A percentile compares a stretch with the other conserved stretches of the same genome.
These are phyloP conservation scores for Hermodice carunculata DNA, from an alignment of 2,888 invertebrate species.

Conservation along the genomic window DNA sequence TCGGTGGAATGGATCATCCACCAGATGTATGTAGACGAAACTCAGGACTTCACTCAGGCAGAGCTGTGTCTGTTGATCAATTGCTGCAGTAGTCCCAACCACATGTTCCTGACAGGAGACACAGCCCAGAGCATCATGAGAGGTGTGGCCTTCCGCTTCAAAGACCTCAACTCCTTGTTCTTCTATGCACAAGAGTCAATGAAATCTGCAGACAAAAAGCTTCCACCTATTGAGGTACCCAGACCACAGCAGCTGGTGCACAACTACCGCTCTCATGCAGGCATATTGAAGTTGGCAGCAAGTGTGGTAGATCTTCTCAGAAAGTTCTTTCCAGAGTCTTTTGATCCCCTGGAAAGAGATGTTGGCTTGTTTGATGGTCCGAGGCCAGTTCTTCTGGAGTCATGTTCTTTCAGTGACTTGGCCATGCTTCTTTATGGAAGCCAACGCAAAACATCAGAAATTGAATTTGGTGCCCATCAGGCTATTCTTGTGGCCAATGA, in stretches of 20 bases:
- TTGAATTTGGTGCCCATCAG: constrained; percentile 66
- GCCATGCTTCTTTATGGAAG: constrained; percentile 51
- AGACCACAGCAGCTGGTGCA: constrained; percentile 32
- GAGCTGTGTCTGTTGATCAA: constrained; percentile 57
- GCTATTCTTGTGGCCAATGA: constrained; percentile 62
- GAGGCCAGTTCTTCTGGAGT: constrained; percentile 56
- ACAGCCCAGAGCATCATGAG: constrained; percentile 64
- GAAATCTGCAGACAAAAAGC: constrained; percentile 40
- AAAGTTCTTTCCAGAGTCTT: constrained; percentile 56
- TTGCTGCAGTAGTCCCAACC: constrained; percentile 57
- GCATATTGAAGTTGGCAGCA: constrained; percentile 58
- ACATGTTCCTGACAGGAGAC: constrained; percentile 56
- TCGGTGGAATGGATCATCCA: constrained; percentile 44
- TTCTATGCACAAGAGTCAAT: constrained; percentile 51
- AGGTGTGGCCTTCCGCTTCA: constrained; percentile 61
- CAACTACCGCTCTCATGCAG: constrained; percentile 61
- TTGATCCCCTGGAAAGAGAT: constrained; percentile 58
- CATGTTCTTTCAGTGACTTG: constrained; percentile 52
- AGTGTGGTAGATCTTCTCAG: constrained; percentile 55
- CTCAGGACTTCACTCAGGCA: constrained; percentile 63
- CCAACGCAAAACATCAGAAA: constrained; percentile 55
- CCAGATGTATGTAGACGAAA: constrained; percentile 62
- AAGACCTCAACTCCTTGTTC: constrained; percentile 56
- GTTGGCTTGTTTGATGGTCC: constrained; percentile 61
- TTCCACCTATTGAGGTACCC: constrained; percentile 37